Percentiles rank a stretch among this genome's conserved stretches.
These are phyloP conservation scores for Clanis bilineata DNA, from an alignment of 2,888 invertebrate species.

Conservation along the genomic window DNA sequence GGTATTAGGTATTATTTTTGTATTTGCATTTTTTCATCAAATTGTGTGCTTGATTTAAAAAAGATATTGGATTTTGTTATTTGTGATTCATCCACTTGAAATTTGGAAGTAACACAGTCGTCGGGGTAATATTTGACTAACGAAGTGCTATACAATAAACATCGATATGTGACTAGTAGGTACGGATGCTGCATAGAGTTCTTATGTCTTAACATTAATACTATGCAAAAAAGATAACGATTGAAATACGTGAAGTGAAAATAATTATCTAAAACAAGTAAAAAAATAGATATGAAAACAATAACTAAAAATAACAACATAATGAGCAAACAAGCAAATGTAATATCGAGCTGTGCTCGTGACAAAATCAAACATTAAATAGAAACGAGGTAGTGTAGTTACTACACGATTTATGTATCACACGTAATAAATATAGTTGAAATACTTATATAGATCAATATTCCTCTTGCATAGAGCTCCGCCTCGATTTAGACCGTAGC, in stretches of 20 bases:
- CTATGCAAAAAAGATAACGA: constrained; percentile 44
- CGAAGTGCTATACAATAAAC: constrained; percentile 32
- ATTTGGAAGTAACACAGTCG: constrained; percentile 5
- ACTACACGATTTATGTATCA: constrained; percentile 75
- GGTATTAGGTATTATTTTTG: too few relatives aligned
- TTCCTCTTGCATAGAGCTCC: constrained; percentile 43
- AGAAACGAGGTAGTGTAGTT: constrained; percentile 78
- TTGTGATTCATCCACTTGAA: neutral
- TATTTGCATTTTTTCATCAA: too few relatives aligned
- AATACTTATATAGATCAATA: constrained; percentile 47
- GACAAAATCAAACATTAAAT: constrained; percentile 52
- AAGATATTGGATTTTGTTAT: neutral
- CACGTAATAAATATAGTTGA: constrained; percentile 51
- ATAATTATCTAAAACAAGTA: constrained; percentile 49
- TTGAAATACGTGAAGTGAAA: constrained; percentile 45
- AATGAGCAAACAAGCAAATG: constrained; percentile 70
- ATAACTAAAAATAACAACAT: constrained; percentile 55
- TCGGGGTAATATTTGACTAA: neutral
- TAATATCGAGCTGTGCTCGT: constrained; percentile 73
- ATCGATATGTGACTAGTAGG: constrained; percentile 68
- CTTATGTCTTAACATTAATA: constrained; percentile 43
- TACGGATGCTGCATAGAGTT: constrained; percentile 57
- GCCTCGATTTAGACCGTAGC: constrained; percentile 39
- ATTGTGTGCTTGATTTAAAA: too few relatives aligned
- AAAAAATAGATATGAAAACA: constrained; percentile 52